Percentiles rank a stretch among this genome's conserved stretches.
phyloP scores from a whole-genome alignment of 2,113 vertebrate genomes.

The western clawed frog (Xenopus tropicalis) region UCB_Xtro_10.0 CM004447.2:10668501-10669000 shows the following conservation, averaged over 20 bases:
- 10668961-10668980: too few relatives aligned
- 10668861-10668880: too few relatives aligned
- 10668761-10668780: conserved; percentile 99
- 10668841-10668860: too few relatives aligned
- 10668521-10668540: conserved; percentile 93
- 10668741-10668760: conserved; percentile 94
- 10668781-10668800: conserved; percentile 98
- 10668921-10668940: too few relatives aligned
- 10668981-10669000: too few relatives aligned
- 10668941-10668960: too few relatives aligned
- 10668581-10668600: too few relatives aligned
- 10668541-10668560: conserved; percentile 94
- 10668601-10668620: too few relatives aligned
- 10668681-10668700: conserved; percentile 88
- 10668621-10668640: too few relatives aligned
- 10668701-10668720: conserved; percentile 96
- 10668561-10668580: conserved; percentile 96
- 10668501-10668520: conserved; percentile 95
- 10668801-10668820: conserved; percentile 97
- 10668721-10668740: conserved; percentile 97
- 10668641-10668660: too few relatives aligned
- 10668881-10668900: too few relatives aligned
- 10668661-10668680: conserved; percentile 42
- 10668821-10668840: neutral
- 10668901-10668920: too few relatives aligned